Evolutionary conservation across 2,888 invertebrate genomes (phyloP).

Genomic region (Cephus sareptanus): DNA sequence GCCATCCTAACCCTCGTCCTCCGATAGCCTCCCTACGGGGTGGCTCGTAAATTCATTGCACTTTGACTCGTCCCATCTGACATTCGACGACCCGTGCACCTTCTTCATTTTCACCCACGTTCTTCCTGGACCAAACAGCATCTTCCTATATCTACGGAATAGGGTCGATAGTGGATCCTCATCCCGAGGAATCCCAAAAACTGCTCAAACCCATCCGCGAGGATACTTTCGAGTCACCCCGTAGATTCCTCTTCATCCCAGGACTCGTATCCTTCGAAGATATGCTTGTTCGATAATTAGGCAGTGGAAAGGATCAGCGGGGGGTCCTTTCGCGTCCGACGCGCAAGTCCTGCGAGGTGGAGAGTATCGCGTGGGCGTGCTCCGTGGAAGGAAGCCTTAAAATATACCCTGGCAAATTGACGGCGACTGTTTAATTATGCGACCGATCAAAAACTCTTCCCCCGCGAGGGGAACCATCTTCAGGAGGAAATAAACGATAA

Average conservation of each 20-base stretch:
- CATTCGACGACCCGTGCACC: not conserved
- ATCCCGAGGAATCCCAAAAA: not conserved
- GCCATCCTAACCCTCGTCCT: too few species aligned
- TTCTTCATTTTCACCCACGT: not conserved
- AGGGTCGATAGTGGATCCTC: not conserved
- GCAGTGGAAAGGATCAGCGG: conserved; percentile 46
- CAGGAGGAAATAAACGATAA: not conserved
- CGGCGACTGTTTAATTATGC: conserved; percentile 51
- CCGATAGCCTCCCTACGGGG: not conserved
- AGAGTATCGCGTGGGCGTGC: conserved; percentile 40
- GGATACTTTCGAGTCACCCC: not conserved
- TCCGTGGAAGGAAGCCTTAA: conserved; percentile 36
- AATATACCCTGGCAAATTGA: conserved; percentile 51
- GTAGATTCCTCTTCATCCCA: not conserved
- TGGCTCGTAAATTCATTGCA: not conserved
- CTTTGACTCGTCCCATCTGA: not conserved
- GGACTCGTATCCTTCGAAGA: conserved; percentile 13
- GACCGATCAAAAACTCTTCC: conserved; percentile 33
- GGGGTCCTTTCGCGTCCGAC: conserved; percentile 43
- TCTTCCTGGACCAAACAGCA: not conserved
- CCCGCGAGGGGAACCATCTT: not conserved
- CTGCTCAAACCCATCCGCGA: not conserved
- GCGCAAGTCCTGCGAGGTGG: conserved; percentile 1
- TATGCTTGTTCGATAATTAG: conserved; percentile 59
- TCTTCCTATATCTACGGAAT: not conserved